Evolutionary conservation across 2,113 vertebrate species (phyloP).

Genomic region (Copsychus sechellarum): DNA sequence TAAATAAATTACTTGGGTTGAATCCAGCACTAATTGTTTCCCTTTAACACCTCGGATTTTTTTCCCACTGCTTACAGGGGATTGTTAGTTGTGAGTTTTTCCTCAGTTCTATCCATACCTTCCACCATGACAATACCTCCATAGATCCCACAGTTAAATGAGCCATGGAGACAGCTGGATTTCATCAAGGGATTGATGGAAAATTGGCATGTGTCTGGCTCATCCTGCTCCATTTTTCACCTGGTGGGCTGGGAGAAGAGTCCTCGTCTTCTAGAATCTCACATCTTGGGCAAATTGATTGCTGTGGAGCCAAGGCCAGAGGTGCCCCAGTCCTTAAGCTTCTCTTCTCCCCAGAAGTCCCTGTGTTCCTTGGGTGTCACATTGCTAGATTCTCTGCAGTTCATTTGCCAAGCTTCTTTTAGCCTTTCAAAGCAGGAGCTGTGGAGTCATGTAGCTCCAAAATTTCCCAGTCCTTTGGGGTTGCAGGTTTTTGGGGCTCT

Average conservation of each 20-base stretch:
- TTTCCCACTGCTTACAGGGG: background rate
- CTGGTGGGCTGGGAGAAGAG: background rate
- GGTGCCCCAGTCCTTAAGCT: background rate
- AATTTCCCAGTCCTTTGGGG: background rate
- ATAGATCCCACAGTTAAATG: background rate
- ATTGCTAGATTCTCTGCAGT: background rate
- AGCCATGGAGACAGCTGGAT: background rate
- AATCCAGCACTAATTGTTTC: conserved; percentile 8
- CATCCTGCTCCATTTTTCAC: background rate
- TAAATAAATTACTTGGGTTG: conserved; percentile 18
- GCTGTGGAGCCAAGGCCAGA: background rate
- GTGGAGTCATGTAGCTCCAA: background rate
- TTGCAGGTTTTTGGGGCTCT: background rate
- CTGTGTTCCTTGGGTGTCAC: background rate
- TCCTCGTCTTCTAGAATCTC: background rate
- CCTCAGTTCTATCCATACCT: background rate
- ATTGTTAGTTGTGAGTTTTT: background rate
- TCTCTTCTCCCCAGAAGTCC: background rate
- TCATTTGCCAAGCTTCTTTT: background rate
- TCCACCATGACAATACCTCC: background rate
- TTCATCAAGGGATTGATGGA: background rate
- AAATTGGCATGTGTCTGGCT: background rate
- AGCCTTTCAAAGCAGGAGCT: background rate
- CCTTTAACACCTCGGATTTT: background rate
- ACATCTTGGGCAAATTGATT: background rate